A percentile compares a stretch with the other conserved stretches of the same genome.
These are phyloP conservation scores for Amiota minor DNA, from an alignment of 2,888 invertebrate species.

Conservation along the genomic window DNA sequence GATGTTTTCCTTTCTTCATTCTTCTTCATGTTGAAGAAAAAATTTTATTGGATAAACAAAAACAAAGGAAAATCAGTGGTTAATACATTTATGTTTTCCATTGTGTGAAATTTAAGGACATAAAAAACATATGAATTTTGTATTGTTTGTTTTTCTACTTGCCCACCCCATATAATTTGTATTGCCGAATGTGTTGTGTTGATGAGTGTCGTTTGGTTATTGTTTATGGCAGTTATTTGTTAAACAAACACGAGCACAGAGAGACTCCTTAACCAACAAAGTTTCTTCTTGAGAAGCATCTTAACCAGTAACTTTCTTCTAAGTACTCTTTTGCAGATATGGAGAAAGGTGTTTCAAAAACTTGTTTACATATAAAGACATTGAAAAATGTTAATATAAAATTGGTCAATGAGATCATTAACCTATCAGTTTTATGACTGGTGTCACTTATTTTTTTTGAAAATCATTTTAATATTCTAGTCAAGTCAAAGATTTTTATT, in stretches of 20 bases:
- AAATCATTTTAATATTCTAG: too few species aligned
- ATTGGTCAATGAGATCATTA: too few species aligned
- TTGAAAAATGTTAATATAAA: too few species aligned
- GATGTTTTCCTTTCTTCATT: slow-evolving; percentile 45
- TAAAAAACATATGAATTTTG: slow-evolving; percentile 26
- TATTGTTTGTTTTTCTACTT: background rate
- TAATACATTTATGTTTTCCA: background rate
- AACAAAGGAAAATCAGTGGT: slow-evolving; percentile 1
- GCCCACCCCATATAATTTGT: background rate
- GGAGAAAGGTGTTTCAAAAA: too few species aligned
- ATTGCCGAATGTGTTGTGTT: background rate
- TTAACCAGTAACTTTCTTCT: too few species aligned
- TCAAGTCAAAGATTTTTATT: too few species aligned
- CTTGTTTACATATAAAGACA: too few species aligned
- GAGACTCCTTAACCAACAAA: too few species aligned
- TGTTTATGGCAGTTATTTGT: slow-evolving; percentile 21
- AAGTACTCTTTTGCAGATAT: too few species aligned
- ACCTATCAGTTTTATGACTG: too few species aligned
- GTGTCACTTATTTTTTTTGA: too few species aligned
- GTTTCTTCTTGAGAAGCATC: too few species aligned
- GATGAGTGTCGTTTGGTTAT: slow-evolving; percentile 17
- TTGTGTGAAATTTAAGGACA: slow-evolving; percentile 22
- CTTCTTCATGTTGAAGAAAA: background rate
- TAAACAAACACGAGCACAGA: background rate
- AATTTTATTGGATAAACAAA: background rate